Evolutionary conservation across 92 coral and sea anemone genomes (phyloP).

Genomic region (Bergia puertoricense): DNA sequence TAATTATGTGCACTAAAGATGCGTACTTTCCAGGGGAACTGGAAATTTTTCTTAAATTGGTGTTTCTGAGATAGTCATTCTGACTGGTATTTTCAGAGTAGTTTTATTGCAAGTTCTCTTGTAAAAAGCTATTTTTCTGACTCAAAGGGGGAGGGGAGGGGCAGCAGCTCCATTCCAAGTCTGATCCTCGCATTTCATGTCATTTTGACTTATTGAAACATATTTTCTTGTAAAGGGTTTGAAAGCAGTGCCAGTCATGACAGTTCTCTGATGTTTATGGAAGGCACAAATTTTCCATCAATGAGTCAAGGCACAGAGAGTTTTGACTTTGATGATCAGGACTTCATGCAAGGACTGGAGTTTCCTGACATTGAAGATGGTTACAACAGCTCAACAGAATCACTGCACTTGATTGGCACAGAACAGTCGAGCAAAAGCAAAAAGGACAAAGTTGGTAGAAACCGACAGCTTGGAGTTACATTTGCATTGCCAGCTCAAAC

Average conservation of each 20-base stretch:
- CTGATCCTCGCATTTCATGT: too few species aligned
- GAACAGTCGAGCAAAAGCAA: constrained; percentile 23
- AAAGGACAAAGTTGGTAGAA: not conserved
- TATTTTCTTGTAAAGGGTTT: not conserved
- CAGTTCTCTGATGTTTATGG: constrained; percentile 70
- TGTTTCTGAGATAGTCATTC: too few species aligned
- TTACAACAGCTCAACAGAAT: constrained; percentile 87
- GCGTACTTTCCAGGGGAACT: too few species aligned
- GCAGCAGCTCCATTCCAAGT: too few species aligned
- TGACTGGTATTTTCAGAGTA: too few species aligned
- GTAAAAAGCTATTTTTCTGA: too few species aligned
- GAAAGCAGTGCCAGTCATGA: constrained; percentile 64
- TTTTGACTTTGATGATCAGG: constrained; percentile 82
- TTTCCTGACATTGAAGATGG: constrained; percentile 86
- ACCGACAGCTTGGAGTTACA: not conserved
- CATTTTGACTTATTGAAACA: not conserved
- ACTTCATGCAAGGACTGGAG: constrained; percentile 85
- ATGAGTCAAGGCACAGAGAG: constrained; percentile 68
- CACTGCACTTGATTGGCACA: constrained; percentile 40
- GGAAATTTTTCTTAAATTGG: too few species aligned
- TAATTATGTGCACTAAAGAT: too few species aligned
- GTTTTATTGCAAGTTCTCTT: too few species aligned
- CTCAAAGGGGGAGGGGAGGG: too few species aligned
- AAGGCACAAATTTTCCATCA: constrained; percentile 76
- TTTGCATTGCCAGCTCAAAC: not conserved